A percentile compares a stretch with the other conserved stretches of the same genome.
Conservation (phyloP, 2,888 invertebrate genomes). For the Pandemis cinnamomeana region DNA sequence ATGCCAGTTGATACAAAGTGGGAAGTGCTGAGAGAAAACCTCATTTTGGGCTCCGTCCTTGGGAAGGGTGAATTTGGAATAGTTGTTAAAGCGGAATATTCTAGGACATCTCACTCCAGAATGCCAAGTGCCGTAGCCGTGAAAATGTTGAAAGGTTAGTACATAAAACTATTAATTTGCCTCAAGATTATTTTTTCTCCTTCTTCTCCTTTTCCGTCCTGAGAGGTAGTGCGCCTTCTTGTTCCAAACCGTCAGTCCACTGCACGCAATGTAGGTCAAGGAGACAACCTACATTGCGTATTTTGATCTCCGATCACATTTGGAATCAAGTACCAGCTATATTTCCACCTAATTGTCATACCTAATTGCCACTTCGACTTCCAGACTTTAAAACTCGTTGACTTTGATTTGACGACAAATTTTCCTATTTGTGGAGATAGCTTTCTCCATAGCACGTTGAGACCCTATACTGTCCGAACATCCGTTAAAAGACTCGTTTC, state of each 20-base stretch:
- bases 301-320: no score
- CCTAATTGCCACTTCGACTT: neutral
- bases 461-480: no score
- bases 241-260: no score
- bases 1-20: slow-evolving; percentile 95
- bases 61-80: slow-evolving; percentile 99
- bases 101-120: slow-evolving; percentile 80
- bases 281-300: no score
- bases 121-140: slow-evolving; percentile 94
- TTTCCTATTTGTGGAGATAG: neutral
- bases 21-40: slow-evolving; percentile 94
- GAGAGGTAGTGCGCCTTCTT: no score
- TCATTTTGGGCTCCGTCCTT: slow-evolving; percentile 91
- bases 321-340: no score
- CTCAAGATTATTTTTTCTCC: no score
- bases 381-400: neutral
- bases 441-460: neutral
- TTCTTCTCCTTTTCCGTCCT: no score
- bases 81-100: slow-evolving; percentile 93
- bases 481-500: slow-evolving; percentile 5
- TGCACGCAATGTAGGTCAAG: no score
- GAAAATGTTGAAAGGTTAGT: slow-evolving; percentile 97
- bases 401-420: neutral
- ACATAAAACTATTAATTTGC: no score
- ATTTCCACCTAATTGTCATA: no score